Evolutionary conservation across 2,797 vertebrate species (phyloP).

Genomic region (Kryptolebias ocellatus): DNA sequence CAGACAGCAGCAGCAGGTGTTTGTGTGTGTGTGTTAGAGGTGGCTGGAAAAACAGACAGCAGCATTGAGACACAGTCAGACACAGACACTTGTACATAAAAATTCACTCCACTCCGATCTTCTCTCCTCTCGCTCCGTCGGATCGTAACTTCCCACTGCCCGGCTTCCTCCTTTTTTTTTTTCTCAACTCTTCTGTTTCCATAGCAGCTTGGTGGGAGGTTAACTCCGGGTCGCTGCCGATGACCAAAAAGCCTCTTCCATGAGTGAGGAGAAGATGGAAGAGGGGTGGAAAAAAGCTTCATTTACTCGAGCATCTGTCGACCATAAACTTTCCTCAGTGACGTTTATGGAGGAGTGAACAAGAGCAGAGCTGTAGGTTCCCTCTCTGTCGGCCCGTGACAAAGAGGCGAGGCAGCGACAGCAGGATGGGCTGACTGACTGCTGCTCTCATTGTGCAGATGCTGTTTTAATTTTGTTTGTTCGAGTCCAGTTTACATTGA

Average conservation of each 20-base stretch:
- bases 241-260: conserved; percentile 65
- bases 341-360: conserved; percentile 81
- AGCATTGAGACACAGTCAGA: conserved; percentile 35
- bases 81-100: conserved; percentile 51
- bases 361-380: conserved; percentile 68
- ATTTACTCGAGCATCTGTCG: conserved; percentile 83
- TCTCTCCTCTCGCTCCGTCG: conserved; percentile 50
- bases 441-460: conserved; percentile 67
- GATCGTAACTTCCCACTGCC: conserved; percentile 71
- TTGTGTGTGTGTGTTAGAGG: conserved; percentile 13
- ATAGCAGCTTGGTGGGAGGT: conserved; percentile 75
- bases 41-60: conserved; percentile 43
- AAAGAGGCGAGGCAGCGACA: conserved; percentile 68
- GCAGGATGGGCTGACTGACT: conserved; percentile 65
- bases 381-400: conserved; percentile 56
- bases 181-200: conserved; percentile 73
- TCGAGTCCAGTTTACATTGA: conserved; percentile 35
- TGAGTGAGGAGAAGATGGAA: conserved; percentile 44
- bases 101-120: conserved; percentile 36
- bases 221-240: conserved; percentile 75
- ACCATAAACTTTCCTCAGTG: conserved; percentile 78
- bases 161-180: conserved; percentile 73
- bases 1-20: conserved; percentile 14
- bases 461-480: conserved; percentile 52
- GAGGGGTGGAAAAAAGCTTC: conserved; percentile 41